Evolutionary conservation across 2,888 invertebrate genomes (phyloP).

Genomic region (Lampropteryx suffumata): DNA sequence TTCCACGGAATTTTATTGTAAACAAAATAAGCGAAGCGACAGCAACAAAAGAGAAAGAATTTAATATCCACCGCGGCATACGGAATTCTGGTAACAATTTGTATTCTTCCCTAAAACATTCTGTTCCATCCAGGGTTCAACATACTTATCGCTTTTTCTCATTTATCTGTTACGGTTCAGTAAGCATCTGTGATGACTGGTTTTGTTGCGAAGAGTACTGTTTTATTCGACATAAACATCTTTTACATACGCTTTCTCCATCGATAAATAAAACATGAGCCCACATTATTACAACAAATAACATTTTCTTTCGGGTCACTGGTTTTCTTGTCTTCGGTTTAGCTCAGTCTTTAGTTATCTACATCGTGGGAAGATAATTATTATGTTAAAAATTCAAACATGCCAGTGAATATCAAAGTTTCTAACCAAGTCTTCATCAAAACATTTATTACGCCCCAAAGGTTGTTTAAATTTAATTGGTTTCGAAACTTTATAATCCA

Average conservation of each 20-base stretch:
- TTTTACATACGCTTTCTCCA: constrained; percentile 14
- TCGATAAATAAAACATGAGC: constrained; percentile 3
- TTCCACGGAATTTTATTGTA: constrained; percentile 63
- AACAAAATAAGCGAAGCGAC: constrained; percentile 61
- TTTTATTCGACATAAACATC: constrained; percentile 16
- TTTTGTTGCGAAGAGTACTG: constrained; percentile 19
- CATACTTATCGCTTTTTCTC: constrained; percentile 47
- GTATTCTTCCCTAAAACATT: constrained; percentile 67
- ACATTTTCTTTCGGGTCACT: constrained; percentile 24
- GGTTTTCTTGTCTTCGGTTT: neutral
- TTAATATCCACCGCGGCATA: constrained; percentile 72
- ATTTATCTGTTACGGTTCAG: constrained; percentile 41
- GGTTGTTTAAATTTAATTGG: constrained; percentile 47
- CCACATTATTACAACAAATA: constrained; percentile 9
- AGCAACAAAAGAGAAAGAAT: constrained; percentile 69
- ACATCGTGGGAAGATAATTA: too few relatives aligned
- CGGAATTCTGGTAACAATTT: constrained; percentile 69
- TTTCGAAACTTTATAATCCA: constrained; percentile 49
- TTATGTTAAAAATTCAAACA: too few relatives aligned
- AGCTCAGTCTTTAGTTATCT: too few relatives aligned
- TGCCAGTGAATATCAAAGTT: neutral
- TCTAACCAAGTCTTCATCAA: constrained; percentile 40
- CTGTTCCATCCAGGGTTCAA: constrained; percentile 56
- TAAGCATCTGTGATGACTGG: constrained; percentile 33
- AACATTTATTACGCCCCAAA: constrained; percentile 45